Base-by-base conservation (phyloP, 2,888 invertebrate genomes). In the Iselma pallidipennis region DNA sequence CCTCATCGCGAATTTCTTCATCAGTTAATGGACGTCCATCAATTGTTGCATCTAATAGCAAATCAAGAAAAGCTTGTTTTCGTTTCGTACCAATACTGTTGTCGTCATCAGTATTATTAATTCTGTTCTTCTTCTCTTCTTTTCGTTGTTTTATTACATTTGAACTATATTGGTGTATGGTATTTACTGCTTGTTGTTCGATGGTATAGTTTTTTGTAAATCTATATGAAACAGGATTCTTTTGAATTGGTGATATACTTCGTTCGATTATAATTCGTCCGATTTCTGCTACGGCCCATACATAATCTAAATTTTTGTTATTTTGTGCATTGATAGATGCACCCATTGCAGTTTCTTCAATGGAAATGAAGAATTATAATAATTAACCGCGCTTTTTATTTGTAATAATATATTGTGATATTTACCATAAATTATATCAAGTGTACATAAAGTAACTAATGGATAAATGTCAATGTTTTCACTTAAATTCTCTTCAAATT, bases 221-320 rank as follows among this genome's bases (percentile, higher is more conserved):
- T 7, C 61, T 54, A 21, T 53, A 29, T 12, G 28, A n/a, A 14
- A 23, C n/a, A 19, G n/a, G n/a, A 23, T 26, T 50, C 2, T 2
- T n/a, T 14, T 12, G n/a, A 50, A 28, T n/a, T 50, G 28, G 28
- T 2, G 50, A 19, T 3, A 23, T 2, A 4, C 28, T 28, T 3
- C 14, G n/a, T 23, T 26, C 10, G 7, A 50, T 14, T 26, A 10
- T 10, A 25, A 50, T 50, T 57, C 73, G 55, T 37, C 73, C 75
- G 70, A 78, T 74, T 45, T 84, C 84, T 80, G 88, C 88, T 28
- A 94, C 89, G n/a, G 90, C 88, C 71, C 84, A 82, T 0, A 93
- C 91, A 76, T 93, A 94, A 67, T 87, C 85, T 0, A 90, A 89
- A 66, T 90, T 10, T 50, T 50, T n/a, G n/a, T n/a, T n/a, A n/a